Conservation (phyloP, 2,888 invertebrate species). For the Lepidonotus clava region DNA sequence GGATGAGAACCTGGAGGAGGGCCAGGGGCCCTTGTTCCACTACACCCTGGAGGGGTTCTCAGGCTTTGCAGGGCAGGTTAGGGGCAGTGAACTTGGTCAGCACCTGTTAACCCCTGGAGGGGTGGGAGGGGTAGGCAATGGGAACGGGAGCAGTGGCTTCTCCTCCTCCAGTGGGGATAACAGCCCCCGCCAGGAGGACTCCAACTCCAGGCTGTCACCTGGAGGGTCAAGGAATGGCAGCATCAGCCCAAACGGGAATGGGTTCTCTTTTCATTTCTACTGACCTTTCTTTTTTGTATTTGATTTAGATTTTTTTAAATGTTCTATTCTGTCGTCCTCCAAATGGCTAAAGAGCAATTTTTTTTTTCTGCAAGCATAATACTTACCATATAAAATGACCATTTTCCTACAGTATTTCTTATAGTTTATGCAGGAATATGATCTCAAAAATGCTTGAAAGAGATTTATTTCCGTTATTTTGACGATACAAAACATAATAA, state of each 20-base stretch:
- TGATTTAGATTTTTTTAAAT: background rate
- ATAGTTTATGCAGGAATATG: too few relatives aligned
- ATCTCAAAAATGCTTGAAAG: too few relatives aligned
- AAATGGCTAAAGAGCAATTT: too few relatives aligned
- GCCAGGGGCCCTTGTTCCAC: conserved; percentile 30
- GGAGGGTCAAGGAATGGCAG: conserved; percentile 25
- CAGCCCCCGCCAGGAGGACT: conserved; percentile 20
- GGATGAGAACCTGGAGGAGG: conserved; percentile 27
- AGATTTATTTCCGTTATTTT: too few relatives aligned
- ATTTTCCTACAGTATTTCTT: too few relatives aligned
- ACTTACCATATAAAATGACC: too few relatives aligned
- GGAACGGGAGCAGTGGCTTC: background rate
- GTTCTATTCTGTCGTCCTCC: too few relatives aligned
- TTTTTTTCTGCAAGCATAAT: too few relatives aligned
- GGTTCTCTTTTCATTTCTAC: conserved; percentile 47
- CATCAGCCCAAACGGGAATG: conserved; percentile 27
- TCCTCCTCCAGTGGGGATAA: conserved; percentile 44
- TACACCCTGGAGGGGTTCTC: conserved; percentile 28
- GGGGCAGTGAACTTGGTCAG: background rate
- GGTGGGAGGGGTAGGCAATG: background rate
- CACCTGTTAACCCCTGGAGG: conserved; percentile 18
- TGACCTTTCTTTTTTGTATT: background rate
- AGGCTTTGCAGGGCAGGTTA: background rate
- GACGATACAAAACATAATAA: too few relatives aligned
- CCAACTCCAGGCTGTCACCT: background rate